phyloP scores from a whole-genome alignment of 2,113 vertebrate genomes.

The Marmota flaviventris region DNA sequence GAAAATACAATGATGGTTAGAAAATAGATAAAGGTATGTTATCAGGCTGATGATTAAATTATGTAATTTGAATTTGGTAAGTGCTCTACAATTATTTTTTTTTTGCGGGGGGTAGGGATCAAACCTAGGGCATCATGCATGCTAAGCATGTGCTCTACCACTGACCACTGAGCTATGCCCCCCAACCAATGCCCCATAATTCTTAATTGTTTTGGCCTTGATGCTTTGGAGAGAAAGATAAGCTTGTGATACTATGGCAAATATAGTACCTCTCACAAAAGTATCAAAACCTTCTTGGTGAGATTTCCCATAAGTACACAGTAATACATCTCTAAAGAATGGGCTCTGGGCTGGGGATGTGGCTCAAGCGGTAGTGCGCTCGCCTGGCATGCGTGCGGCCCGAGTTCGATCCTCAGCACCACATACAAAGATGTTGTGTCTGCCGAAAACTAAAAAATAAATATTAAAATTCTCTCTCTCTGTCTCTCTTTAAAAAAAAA shows the following conservation, averaged over 20 bases:
- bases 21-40: background rate
- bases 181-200: background rate
- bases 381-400: too few relatives aligned
- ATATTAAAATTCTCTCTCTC: too few relatives aligned
- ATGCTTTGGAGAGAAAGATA: background rate
- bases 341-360: background rate
- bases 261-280: background rate
- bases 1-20: background rate
- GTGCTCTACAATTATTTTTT: too few relatives aligned
- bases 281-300: background rate
- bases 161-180: background rate
- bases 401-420: too few relatives aligned
- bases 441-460: too few relatives aligned
- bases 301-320: background rate
- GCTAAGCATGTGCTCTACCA: background rate
- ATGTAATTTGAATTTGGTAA: background rate
- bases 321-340: background rate
- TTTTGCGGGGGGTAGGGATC: background rate
- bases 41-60: background rate
- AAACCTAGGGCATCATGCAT: background rate
- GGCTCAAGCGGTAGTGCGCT: too few relatives aligned
- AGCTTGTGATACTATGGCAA: slow-evolving; percentile 19
- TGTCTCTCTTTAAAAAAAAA: too few relatives aligned
- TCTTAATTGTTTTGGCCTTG: background rate
- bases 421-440: too few relatives aligned